These are phyloP conservation scores for Eueides isabella DNA, from an alignment of 1,140 invertebrate species.

Conservation along the genomic window DNA sequence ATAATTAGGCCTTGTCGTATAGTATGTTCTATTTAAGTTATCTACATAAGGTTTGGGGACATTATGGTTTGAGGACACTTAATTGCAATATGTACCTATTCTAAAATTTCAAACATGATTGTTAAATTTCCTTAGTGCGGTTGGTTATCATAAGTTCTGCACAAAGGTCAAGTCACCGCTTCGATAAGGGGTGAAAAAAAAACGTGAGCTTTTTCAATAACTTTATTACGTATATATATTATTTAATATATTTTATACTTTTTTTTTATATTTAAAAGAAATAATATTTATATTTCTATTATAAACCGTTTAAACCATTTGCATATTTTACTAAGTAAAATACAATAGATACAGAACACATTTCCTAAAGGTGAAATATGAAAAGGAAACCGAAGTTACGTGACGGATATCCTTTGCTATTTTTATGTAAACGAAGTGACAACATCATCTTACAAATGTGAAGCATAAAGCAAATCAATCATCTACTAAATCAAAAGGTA, in stretches of 20 bases:
- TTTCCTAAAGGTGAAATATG: background rate
- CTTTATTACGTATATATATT: background rate
- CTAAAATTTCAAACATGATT: background rate
- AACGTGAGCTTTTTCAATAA: background rate
- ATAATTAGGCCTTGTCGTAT: no score
- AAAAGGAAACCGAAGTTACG: conserved; percentile 12
- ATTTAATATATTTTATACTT: background rate
- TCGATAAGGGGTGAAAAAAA: background rate
- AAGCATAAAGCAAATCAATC: background rate
- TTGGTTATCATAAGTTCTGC: background rate
- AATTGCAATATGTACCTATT: no score
- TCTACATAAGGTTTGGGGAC: no score
- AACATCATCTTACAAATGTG: background rate
- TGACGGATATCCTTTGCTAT: conserved; percentile 7
- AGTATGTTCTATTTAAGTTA: no score
- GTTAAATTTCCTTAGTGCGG: background rate
- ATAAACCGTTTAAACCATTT: background rate
- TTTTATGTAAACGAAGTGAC: conserved; percentile 10
- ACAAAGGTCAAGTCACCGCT: background rate
- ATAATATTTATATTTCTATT: no score
- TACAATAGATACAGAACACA: background rate
- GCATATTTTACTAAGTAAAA: background rate
- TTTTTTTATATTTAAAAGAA: background rate
- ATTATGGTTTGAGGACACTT: no score
- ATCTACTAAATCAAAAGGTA: background rate